These are phyloP conservation scores for Pachyrhynchus sulphureomaculatus DNA, from an alignment of 1,140 invertebrate genomes.

Conservation along the genomic window DNA sequence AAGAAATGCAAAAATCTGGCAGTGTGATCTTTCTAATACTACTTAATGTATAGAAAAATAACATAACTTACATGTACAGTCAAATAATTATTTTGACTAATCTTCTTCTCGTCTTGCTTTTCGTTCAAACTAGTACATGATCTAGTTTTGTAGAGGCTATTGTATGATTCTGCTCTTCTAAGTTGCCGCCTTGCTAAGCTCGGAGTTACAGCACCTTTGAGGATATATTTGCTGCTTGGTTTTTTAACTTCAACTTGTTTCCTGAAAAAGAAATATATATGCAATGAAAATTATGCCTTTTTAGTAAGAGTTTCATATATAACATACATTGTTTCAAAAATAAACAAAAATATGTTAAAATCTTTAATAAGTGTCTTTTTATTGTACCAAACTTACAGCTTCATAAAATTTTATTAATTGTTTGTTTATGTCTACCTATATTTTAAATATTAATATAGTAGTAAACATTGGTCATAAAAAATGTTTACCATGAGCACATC, in stretches of 20 bases:
- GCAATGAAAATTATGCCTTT: neutral
- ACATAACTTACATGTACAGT: constrained; percentile 70
- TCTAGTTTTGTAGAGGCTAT: constrained; percentile 63
- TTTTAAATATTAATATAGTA: too few species aligned
- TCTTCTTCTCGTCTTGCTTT: constrained; percentile 53
- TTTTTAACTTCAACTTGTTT: constrained; percentile 81
- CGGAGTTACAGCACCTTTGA: constrained; percentile 80
- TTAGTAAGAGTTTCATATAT: neutral
- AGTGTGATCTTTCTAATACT: too few species aligned
- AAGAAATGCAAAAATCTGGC: too few species aligned
- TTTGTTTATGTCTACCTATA: too few species aligned
- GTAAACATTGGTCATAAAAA: too few species aligned
- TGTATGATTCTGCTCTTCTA: constrained; percentile 58
- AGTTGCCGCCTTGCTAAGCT: constrained; percentile 68
- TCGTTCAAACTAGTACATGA: constrained; percentile 70
- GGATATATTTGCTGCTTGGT: constrained; percentile 78
- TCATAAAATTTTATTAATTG: too few species aligned
- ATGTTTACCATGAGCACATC: too few species aligned
- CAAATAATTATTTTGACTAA: constrained; percentile 66
- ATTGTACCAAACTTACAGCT: too few species aligned
- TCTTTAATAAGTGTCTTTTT: too few species aligned
- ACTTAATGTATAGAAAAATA: too few species aligned
- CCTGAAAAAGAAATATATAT: constrained; percentile 52
- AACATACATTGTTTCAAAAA: neutral
- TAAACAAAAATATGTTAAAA: too few species aligned